These are phyloP conservation scores for Neolamprologus sp. DNA, from an alignment of 2,113 vertebrate species.

Conservation along the genomic window DNA sequence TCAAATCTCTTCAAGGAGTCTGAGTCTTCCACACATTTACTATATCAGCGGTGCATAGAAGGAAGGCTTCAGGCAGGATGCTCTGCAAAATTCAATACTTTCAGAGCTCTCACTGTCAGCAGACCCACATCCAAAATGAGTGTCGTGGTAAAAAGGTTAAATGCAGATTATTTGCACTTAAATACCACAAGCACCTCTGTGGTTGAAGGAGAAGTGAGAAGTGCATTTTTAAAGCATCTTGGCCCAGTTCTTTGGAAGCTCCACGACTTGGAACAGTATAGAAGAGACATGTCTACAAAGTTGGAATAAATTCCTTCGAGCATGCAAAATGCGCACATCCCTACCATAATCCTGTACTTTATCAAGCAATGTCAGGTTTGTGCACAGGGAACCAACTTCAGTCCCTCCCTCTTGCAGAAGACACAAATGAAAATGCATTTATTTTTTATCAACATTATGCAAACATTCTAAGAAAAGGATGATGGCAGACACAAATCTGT, in stretches of 20 bases:
- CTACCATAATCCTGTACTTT: background rate
- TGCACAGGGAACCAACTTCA: background rate
- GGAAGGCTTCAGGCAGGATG: background rate
- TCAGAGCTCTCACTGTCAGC: background rate
- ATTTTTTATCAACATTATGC: background rate
- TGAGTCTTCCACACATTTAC: background rate
- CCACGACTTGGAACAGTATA: background rate
- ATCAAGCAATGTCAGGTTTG: background rate
- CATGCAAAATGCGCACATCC: background rate
- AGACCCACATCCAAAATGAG: background rate
- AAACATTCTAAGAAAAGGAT: background rate
- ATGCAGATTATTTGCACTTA: background rate
- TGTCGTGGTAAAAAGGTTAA: background rate
- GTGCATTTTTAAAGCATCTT: background rate
- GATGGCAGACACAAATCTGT: background rate
- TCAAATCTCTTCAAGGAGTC: conserved; percentile 15
- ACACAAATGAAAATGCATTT: background rate
- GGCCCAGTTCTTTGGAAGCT: background rate
- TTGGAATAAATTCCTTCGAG: background rate
- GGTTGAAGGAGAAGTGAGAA: background rate
- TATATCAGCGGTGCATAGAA: background rate
- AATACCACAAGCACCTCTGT: background rate
- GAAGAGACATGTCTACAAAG: background rate
- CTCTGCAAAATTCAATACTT: background rate
- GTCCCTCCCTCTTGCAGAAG: background rate